Base-by-base conservation (phyloP, 2,113 vertebrate genomes). In the Festucalex cinctus region DNA sequence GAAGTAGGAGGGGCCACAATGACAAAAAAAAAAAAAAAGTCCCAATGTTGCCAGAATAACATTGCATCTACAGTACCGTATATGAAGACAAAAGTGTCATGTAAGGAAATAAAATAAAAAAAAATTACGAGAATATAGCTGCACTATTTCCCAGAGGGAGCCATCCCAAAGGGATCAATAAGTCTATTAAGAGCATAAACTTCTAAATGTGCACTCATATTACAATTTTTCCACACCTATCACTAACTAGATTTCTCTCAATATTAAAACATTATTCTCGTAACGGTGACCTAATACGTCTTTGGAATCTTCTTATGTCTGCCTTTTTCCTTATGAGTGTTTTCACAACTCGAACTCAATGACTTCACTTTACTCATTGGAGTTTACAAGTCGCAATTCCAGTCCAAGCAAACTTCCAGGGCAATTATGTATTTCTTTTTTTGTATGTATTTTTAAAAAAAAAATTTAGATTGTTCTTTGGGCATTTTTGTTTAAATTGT, bases 401-500 rank as follows among this genome's bases (percentile, higher is more conserved):
- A 28, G 54, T 57, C 14, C 14, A 62, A 26, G 32, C 65, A 51
- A 44, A 41, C 46, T 67, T 66, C 78, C 44, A 53, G 39, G 12
- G 58, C 61, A 57, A 37, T 60, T 20, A 32, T 22, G 13, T 57
- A 3, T 65, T 46, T 58, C 41, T 60, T 60, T 35, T 62, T 16
- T 17, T 6, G 9, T 14, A 6, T 46, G 43, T 46, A 17, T 3
- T 46, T 46, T 5, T 17, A 6, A 17, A 19, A 1, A 69, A 64
- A 54, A 28, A 60, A 17, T 70, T 65, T 35, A 1, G 10, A 7
- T 46, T 16, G 9, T 43, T 9, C 12, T 37, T 26, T 39, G 37
- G 41, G n/a, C 26, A 53, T 37, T 61, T 65, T 46, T 19, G 75
- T 54, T 36, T 35, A 71, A 68, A 24, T 46, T 65, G 28, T 82